These are phyloP conservation scores for Drosophila tristis DNA, from an alignment of 1,140 invertebrate genomes.

Conservation along the genomic window DNA sequence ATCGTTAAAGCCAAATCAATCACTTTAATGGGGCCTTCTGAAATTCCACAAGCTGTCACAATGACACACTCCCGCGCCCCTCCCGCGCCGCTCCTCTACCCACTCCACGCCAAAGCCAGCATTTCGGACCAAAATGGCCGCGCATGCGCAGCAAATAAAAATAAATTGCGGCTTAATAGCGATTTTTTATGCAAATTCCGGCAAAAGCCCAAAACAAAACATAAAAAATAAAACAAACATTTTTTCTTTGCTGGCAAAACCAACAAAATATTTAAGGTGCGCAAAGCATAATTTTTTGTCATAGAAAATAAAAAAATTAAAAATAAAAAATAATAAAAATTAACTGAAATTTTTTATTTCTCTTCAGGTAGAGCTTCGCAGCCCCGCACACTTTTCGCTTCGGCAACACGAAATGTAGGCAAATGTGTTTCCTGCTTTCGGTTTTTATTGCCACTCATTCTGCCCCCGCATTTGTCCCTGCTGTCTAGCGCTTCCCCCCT, in stretches of 20 bases:
- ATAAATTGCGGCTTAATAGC: conserved; percentile 74
- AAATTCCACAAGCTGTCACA: conserved; percentile 44
- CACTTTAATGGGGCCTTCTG: conserved; percentile 49
- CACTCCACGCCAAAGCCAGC: neutral
- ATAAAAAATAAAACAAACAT: conserved; percentile 24
- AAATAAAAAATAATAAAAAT: no score
- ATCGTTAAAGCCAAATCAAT: conserved; percentile 16
- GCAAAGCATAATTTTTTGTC: conserved; percentile 53
- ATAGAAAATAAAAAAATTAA: conserved; percentile 32
- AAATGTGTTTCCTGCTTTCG: conserved; percentile 71
- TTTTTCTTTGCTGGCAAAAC: conserved; percentile 9
- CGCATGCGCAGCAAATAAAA: conserved; percentile 77
- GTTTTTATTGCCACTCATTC: conserved; percentile 59
- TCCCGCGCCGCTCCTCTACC: neutral
- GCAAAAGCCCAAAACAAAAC: conserved; percentile 39
- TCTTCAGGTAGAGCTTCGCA: conserved; percentile 26
- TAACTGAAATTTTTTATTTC: conserved; percentile 62
- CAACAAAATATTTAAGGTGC: conserved; percentile 63
- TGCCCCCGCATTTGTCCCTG: conserved; percentile 1
- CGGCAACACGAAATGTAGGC: conserved; percentile 36
- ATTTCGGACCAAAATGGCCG: conserved; percentile 59
- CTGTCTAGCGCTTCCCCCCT: conserved; percentile 1
- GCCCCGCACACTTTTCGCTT: neutral
- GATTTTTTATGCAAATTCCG: conserved; percentile 75
- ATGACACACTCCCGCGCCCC: neutral